Evolutionary conservation across 30 jellyfish, hydroid and myxozoan species (phyloP).

Genomic region (Aurelia coerulea): DNA sequence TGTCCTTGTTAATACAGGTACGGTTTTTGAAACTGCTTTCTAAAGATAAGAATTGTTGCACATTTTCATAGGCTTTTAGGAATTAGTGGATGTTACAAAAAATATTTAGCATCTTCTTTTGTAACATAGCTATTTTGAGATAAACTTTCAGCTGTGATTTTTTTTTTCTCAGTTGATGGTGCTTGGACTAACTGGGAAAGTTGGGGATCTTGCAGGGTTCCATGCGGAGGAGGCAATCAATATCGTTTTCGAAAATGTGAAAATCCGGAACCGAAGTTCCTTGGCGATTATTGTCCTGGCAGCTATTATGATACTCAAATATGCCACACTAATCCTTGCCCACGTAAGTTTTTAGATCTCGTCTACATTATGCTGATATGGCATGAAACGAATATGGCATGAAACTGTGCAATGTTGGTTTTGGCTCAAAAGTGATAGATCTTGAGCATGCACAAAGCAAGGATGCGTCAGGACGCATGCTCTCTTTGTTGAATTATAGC

Average conservation of each 20-base stretch:
- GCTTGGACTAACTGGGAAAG: constrained; percentile 60
- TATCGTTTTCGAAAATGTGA: constrained; percentile 46
- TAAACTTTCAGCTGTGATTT: background rate
- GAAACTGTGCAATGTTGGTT: no score
- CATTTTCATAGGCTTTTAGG: no score
- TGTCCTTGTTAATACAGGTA: no score
- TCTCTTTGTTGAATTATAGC: no score
- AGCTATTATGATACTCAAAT: background rate
- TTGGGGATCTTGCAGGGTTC: constrained; percentile 52
- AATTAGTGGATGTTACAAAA: no score
- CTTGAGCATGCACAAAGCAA: no score
- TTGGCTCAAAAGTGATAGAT: no score
- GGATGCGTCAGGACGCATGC: no score
- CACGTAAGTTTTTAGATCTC: constrained; percentile 30
- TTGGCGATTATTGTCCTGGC: constrained; percentile 39
- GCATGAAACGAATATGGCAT: background rate
- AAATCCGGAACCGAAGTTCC: constrained; percentile 39
- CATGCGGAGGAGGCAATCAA: constrained; percentile 49
- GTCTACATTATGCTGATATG: background rate
- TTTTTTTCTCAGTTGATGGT: constrained; percentile 51
- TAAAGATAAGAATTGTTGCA: no score
- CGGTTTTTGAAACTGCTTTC: no score
- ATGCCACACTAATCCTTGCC: constrained; percentile 54
- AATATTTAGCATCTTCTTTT: no score
- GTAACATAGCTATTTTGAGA: no score